A percentile compares a stretch with the other conserved stretches of the same genome.
Conservation (phyloP, 2,113 vertebrate genomes). For the Oenanthe melanoleuca region DNA sequence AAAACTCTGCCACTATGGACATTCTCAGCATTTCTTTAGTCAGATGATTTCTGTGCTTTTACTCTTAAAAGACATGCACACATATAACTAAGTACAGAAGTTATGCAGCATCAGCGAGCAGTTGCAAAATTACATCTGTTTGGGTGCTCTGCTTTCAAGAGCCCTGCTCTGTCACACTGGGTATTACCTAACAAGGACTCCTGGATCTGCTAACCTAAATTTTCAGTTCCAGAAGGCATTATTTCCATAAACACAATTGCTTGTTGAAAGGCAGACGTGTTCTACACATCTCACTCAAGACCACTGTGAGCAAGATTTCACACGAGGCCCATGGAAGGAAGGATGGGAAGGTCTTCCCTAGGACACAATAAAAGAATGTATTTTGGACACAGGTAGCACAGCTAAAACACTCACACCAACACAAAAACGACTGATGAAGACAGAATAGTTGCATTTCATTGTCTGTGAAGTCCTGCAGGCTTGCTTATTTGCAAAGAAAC, state of each 20-base stretch:
- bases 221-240: neutral
- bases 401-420: neutral
- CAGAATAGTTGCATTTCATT: neutral
- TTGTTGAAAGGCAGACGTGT: neutral
- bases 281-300: neutral
- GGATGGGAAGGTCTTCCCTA: neutral
- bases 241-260: neutral
- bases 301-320: neutral
- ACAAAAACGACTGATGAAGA: neutral
- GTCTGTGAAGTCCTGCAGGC: neutral
- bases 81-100: neutral
- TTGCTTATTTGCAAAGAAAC: neutral
- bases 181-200: neutral
- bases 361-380: fast-evolving
- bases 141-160: neutral
- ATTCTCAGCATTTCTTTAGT: neutral
- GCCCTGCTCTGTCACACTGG: neutral
- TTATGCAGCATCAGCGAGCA: neutral
- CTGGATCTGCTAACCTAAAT: neutral
- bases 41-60: neutral
- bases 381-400: neutral
- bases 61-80: neutral
- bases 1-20: neutral
- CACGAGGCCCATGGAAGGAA: fast-evolving
- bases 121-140: neutral